Percentiles rank a stretch among this genome's conserved stretches.
Evolutionary conservation across 1,140 invertebrate genomes (phyloP).

Genomic region (Listronotus oregonensis): DNA sequence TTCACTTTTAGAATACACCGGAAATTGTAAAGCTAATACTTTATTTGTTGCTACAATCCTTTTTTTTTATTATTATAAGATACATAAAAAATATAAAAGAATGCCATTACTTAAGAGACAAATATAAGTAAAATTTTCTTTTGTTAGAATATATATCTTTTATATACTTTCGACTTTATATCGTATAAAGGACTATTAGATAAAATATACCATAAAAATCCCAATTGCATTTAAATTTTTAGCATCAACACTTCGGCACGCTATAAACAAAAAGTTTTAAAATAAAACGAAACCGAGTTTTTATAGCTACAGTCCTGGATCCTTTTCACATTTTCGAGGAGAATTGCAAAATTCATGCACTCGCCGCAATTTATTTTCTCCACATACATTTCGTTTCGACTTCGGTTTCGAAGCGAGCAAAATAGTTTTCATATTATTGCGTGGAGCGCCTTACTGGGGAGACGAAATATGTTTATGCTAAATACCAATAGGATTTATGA

Average conservation of each 20-base stretch:
- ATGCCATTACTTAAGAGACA: no score
- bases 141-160: no score
- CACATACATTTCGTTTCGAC: conserved; percentile 15
- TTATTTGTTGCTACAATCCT: no score
- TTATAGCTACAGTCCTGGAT: conserved; percentile 13
- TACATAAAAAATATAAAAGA: no score
- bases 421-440: conserved; percentile 28
- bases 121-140: no score
- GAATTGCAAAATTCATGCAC: conserved; percentile 33
- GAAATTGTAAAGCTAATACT: no score
- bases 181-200: no score
- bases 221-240: conserved; percentile 28
- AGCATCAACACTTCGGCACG: conserved; percentile 11
- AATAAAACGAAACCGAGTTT: conserved; percentile 28
- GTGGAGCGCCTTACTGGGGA: conserved; percentile 12
- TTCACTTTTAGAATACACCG: no score
- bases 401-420: conserved; percentile 22
- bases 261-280: conserved; percentile 23
- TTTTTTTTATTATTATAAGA: no score
- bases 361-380: conserved; percentile 31
- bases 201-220: conserved; percentile 1
- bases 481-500: conserved; percentile 19
- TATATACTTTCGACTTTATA: no score
- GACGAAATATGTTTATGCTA: conserved; percentile 31
- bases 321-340: conserved; percentile 28